A percentile compares a stretch with the other conserved stretches of the same genome.
phyloP scores from a whole-genome alignment of 2,797 vertebrate genomes.

The Mallotus villosus region DNA sequence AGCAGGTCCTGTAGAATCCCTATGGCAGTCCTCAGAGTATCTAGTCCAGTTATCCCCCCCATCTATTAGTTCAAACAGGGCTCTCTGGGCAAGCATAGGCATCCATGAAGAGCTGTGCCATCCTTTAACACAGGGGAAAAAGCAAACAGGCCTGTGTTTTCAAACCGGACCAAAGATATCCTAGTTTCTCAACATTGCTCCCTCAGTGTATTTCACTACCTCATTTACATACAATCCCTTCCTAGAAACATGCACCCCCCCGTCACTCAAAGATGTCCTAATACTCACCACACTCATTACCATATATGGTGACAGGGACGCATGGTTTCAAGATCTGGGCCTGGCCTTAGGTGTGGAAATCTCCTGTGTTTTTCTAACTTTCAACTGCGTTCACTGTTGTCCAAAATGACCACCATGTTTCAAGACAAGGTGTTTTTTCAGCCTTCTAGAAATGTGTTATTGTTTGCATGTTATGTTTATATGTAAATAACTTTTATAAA shows the following conservation, averaged over 20 bases:
- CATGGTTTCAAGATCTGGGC: no score
- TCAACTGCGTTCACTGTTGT: conserved; percentile 27
- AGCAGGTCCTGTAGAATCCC: conserved; percentile 4
- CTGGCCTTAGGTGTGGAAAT: no score
- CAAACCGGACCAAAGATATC: not conserved
- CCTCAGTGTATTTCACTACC: conserved; percentile 44
- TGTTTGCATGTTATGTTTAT: no score
- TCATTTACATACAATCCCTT: conserved; percentile 42
- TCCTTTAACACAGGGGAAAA: not conserved
- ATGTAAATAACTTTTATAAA: no score
- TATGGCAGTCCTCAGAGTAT: not conserved
- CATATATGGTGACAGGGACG: not conserved
- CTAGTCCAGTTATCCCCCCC: not conserved
- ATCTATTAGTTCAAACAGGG: not conserved
- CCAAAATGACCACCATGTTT: not conserved
- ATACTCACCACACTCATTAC: conserved; percentile 10
- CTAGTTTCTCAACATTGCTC: not conserved
- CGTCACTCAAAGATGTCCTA: conserved; percentile 41
- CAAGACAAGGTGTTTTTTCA: not conserved
- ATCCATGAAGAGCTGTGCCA: not conserved
- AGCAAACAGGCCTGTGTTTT: not conserved
- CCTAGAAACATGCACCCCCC: conserved; percentile 17
- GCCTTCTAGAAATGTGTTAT: no score
- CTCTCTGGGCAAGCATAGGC: no score
- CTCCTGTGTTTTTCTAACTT: no score